Percentiles rank a stretch among this genome's conserved stretches.
Conservation (phyloP, 2,797 vertebrate species). For the Lacerta bilineata region DNA sequence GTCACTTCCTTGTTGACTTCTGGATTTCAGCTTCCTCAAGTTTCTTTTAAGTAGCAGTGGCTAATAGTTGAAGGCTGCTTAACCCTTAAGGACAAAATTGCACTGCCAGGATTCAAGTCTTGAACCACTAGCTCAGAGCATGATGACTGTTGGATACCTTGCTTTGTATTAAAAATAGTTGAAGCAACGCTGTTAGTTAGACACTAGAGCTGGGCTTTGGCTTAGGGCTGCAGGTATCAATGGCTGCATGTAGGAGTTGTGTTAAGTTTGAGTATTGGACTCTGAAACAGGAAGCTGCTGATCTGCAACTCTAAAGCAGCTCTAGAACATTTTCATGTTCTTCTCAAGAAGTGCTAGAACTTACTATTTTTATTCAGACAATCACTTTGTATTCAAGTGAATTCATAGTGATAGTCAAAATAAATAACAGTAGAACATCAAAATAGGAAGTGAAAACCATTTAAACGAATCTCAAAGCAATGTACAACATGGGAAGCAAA, state of each 20-base stretch:
- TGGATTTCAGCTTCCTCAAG: conserved; percentile 20
- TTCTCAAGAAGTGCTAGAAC: neutral
- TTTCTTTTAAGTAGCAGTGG: neutral
- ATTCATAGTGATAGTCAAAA: too few species aligned
- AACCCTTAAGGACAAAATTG: fast-evolving
- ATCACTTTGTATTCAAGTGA: too few species aligned
- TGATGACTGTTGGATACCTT: neutral
- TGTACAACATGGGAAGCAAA: too few species aligned
- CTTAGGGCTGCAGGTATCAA: too few species aligned
- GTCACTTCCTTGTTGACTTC: conserved; percentile 14
- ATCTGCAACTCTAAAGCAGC: neutral
- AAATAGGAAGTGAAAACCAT: too few species aligned
- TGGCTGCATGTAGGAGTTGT: too few species aligned
- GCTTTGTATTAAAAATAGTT: neutral
- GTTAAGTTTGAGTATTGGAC: too few species aligned
- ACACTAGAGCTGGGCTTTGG: neutral
- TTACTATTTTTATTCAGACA: too few species aligned
- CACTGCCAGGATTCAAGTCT: neutral
- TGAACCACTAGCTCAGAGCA: neutral
- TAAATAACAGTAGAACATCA: too few species aligned
- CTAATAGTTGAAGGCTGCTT: neutral
- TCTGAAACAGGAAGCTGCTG: neutral
- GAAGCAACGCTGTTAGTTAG: neutral
- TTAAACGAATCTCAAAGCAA: too few species aligned
- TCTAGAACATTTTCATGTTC: neutral